These are phyloP conservation scores for Tiphia femorata DNA, from an alignment of 2,888 invertebrate genomes.

Conservation along the genomic window DNA sequence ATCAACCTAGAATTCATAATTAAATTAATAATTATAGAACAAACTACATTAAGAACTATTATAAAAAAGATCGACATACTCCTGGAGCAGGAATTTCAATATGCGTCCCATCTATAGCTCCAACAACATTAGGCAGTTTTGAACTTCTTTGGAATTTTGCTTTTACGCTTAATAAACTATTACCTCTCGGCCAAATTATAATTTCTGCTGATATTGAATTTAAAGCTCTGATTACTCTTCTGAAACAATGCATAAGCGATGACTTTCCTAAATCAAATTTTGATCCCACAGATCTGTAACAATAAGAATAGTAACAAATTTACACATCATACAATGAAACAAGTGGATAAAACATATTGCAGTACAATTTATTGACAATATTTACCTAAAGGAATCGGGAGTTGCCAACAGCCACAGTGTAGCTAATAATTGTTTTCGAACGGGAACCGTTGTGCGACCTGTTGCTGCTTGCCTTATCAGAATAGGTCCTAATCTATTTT, in stretches of 20 bases:
- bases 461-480: too few relatives aligned
- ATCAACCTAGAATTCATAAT: too few relatives aligned
- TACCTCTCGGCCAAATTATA: not conserved
- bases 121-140: too few relatives aligned
- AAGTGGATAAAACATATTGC: not conserved
- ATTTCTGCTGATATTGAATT: not conserved
- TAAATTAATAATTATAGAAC: too few relatives aligned
- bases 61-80: too few relatives aligned
- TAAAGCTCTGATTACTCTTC: not conserved
- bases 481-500: too few relatives aligned
- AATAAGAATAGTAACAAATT: not conserved
- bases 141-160: too few relatives aligned
- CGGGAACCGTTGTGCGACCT: not conserved
- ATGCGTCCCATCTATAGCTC: not conserved
- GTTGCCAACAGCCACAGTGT: not conserved
- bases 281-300: conserved; percentile 1
- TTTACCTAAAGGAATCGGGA: not conserved
- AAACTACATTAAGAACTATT: too few relatives aligned
- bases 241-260: not conserved
- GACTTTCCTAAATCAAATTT: not conserved
- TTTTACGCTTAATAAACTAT: too few relatives aligned
- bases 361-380: too few relatives aligned
- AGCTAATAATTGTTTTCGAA: not conserved
- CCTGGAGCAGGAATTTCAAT: too few relatives aligned
- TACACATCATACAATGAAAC: not conserved